phyloP scores from a whole-genome alignment of 2,888 invertebrate species.

The Drosophila lutescens region DNA sequence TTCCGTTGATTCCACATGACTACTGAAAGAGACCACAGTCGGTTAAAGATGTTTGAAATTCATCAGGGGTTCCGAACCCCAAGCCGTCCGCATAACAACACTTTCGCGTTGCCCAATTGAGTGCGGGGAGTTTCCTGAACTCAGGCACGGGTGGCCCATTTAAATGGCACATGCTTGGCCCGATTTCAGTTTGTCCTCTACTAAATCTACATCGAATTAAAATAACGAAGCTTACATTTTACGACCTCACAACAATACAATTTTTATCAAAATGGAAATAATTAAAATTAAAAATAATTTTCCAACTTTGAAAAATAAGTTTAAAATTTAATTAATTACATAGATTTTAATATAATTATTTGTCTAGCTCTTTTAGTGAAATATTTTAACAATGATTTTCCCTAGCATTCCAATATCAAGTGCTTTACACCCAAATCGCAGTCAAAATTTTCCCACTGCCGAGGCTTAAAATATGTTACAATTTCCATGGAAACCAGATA shows the following conservation, averaged over 20 bases:
- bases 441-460: slow-evolving; percentile 35
- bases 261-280: no score
- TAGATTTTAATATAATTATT: no score
- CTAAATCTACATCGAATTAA: neutral
- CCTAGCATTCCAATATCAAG: neutral
- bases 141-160: slow-evolving; percentile 43
- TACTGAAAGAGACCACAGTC: slow-evolving; percentile 70
- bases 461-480: slow-evolving; percentile 34
- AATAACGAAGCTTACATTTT: no score
- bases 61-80: slow-evolving; percentile 1
- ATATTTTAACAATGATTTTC: no score
- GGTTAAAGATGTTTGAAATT: slow-evolving; percentile 39
- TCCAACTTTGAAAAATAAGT: no score
- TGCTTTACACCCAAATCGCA: slow-evolving; percentile 5
- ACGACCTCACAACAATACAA: no score
- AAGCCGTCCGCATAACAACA: slow-evolving; percentile 55
- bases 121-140: slow-evolving; percentile 50
- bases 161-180: slow-evolving; percentile 19
- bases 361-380: no score
- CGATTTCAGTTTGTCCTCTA: slow-evolving; percentile 11
- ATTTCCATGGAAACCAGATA: slow-evolving; percentile 56
- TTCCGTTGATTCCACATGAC: slow-evolving; percentile 88
- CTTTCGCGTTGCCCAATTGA: slow-evolving; percentile 59
- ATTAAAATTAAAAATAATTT: no score
- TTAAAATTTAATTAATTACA: no score